Base-by-base conservation (phyloP, 1,140 invertebrate genomes). In the Megalopta genalis region DNA sequence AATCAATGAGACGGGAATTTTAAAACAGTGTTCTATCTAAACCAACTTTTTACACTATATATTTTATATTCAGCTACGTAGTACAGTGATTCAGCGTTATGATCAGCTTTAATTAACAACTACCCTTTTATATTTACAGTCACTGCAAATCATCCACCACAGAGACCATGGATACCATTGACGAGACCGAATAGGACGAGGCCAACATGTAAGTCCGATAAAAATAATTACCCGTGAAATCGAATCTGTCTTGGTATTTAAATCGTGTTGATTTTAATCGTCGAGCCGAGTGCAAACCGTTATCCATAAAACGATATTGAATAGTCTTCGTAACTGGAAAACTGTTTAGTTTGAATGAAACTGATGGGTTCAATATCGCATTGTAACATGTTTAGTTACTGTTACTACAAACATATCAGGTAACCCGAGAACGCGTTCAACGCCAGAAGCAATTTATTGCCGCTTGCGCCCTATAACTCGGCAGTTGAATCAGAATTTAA, bases 161-260 rank as follows among this genome's bases (percentile, higher is more conserved):
- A 97, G 89, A 95, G 98, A 93, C 98, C 97, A 90, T 99, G 98
- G 98, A 97, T 99, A 90, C 97, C 97, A 67, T 93, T 98, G 86
- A 96, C 96, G 64, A 95, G 97, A 92, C 97, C 97, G 62, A 97
- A 97, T 89, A 95, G 96, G 93, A 96, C 95, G 88, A 95, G 96
- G 93, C 97, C 97, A 84, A 96, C 96, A 88, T 98, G 97, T 97
- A 94, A 97, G 96, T 97, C 91, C 18, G 6, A 10, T 9, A 18
- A 23, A 23, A n/a, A 57, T 21, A n/a, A 57, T 54, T 54, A 18
- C 16, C 49, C 16, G 0, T 54, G 18, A 54, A 54, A 54, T 23
- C 54, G 8, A n/a, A 57, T 57, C 54, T 57, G 18, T n/a, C 18
- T n/a, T 3, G 21, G n/a, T 9, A n/a, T n/a, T n/a, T 1, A 57